Percentiles rank a stretch among this genome's conserved stretches.
These are phyloP conservation scores for Bos javanicus DNA, from an alignment of 2,113 vertebrate species.

Conservation along the genomic window DNA sequence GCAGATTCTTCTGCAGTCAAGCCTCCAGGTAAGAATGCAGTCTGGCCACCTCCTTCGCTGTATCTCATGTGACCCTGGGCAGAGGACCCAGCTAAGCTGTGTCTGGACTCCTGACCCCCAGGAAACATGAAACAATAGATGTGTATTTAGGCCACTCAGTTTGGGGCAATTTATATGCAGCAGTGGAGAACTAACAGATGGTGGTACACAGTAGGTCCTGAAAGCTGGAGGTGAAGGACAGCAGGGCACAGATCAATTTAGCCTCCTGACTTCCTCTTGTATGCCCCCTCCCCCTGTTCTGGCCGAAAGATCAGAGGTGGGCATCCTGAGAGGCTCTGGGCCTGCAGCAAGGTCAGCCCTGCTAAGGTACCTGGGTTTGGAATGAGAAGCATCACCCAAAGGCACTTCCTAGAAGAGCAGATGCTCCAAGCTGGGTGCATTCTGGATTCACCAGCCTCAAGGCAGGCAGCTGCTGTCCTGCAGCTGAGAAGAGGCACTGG, in stretches of 20 bases:
- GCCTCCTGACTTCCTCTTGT: not conserved
- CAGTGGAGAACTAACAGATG: not conserved
- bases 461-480: not conserved
- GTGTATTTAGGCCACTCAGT: not conserved
- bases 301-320: not conserved
- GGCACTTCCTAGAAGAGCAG: not conserved
- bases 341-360: not conserved
- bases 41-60: accelerated
- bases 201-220: not conserved
- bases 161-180: not conserved
- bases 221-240: not conserved
- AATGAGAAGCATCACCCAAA: not conserved
- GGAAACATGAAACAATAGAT: not conserved
- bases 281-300: accelerated
- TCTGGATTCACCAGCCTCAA: not conserved
- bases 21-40: not conserved
- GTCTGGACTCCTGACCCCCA: not conserved
- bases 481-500: not conserved
- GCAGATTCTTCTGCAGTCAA: not conserved
- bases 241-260: not conserved
- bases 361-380: not conserved
- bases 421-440: accelerated
- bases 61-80: not conserved
- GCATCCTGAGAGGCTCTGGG: not conserved
- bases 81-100: not conserved